phyloP scores from a whole-genome alignment of 2,797 vertebrate species.

The Columba guinea region DNA sequence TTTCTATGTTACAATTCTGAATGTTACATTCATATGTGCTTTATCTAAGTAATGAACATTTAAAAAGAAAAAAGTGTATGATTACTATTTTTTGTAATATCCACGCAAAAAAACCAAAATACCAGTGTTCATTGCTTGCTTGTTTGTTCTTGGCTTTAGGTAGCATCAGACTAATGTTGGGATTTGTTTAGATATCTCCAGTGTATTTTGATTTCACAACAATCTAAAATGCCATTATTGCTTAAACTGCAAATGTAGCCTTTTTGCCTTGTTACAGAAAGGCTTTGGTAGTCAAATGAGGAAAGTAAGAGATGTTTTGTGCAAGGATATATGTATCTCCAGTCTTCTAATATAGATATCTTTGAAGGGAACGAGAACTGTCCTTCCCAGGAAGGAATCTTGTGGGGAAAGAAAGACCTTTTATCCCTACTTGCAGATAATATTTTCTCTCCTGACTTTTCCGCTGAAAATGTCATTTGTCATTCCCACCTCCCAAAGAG shows the following conservation, averaged over 20 bases:
- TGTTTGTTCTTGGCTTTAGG: slow-evolving; percentile 69
- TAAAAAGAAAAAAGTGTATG: slow-evolving; percentile 71
- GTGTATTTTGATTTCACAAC: slow-evolving; percentile 70
- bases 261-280: slow-evolving; percentile 20
- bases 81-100: slow-evolving; percentile 79
- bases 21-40: slow-evolving; percentile 74
- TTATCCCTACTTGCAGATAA: not conserved
- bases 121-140: slow-evolving; percentile 70
- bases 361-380: not conserved
- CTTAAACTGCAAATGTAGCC: slow-evolving; percentile 32
- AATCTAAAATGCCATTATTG: slow-evolving; percentile 9
- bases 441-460: not conserved
- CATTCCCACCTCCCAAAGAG: not conserved
- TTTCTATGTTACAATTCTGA: slow-evolving; percentile 73
- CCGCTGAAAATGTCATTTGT: not conserved
- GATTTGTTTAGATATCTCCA: slow-evolving; percentile 57
- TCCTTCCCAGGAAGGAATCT: not conserved
- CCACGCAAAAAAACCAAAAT: slow-evolving; percentile 65
- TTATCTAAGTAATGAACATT: slow-evolving; percentile 72
- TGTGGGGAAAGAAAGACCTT: not conserved
- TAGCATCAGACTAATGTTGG: slow-evolving; percentile 47
- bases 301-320: not conserved
- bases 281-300: slow-evolving; percentile 18
- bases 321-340: not conserved
- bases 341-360: not conserved